Percentiles rank a stretch among this genome's conserved stretches.
These are phyloP conservation scores for Podarcis cretensis DNA, from an alignment of 2,113 vertebrate species.

Conservation along the genomic window DNA sequence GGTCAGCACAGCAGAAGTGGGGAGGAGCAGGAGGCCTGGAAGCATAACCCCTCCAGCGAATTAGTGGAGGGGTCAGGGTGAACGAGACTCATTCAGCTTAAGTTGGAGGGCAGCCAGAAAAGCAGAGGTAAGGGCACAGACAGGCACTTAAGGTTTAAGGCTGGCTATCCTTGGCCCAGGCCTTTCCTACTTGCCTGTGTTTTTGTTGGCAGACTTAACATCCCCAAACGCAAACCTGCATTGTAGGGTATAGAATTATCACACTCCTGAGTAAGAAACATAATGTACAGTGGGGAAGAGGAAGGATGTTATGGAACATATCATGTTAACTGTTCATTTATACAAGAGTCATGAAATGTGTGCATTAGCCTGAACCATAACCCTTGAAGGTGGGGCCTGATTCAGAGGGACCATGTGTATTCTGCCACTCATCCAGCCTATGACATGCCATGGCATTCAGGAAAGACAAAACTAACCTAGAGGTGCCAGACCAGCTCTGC, in stretches of 20 bases:
- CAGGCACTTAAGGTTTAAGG: background rate
- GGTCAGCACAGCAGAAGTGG: background rate
- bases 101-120: background rate
- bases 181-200: background rate
- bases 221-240: background rate
- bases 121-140: background rate
- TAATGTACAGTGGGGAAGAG: background rate
- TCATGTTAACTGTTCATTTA: background rate
- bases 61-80: background rate
- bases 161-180: background rate
- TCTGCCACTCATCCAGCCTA: background rate
- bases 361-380: background rate
- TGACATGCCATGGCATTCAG: background rate
- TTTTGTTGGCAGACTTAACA: background rate
- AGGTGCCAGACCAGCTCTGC: background rate
- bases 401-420: background rate
- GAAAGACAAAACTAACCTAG: background rate
- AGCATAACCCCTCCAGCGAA: background rate
- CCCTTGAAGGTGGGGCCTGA: background rate
- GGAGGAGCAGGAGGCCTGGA: background rate
- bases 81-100: background rate
- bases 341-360: background rate
- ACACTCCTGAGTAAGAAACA: background rate
- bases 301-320: background rate
- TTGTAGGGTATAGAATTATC: background rate